Conservation (phyloP, 2,797 vertebrate genomes). For the Choloepus didactylus region DNA sequence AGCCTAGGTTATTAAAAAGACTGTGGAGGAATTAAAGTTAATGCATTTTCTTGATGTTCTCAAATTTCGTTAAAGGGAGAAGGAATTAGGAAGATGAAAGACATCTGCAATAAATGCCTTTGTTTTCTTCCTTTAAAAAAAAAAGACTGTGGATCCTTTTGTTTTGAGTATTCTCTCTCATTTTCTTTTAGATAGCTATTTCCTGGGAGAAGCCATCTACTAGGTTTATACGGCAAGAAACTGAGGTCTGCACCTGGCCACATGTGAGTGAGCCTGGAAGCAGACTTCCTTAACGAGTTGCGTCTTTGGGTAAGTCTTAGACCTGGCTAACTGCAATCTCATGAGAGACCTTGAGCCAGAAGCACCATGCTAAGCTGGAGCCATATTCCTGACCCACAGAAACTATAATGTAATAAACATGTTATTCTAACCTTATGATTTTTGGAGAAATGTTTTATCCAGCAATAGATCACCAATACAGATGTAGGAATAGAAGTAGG, state of each 20-base stretch:
- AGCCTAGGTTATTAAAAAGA: neutral
- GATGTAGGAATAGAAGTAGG: neutral
- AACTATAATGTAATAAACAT: neutral
- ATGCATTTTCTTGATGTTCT: no score
- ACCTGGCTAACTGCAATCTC: neutral
- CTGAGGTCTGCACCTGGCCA: neutral
- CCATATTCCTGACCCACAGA: neutral
- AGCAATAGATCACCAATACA: neutral
- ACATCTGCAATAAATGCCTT: no score
- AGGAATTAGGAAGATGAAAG: no score
- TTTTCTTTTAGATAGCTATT: neutral
- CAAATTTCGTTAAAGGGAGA: no score
- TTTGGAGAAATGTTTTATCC: neutral
- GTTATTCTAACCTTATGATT: neutral
- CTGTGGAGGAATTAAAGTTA: no score
- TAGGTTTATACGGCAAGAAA: neutral
- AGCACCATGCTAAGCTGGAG: neutral
- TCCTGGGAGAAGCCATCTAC: neutral
- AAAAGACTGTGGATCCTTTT: neutral
- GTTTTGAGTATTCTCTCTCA: neutral
- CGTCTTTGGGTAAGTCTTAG: neutral
- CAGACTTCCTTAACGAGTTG: neutral
- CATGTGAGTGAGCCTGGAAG: neutral
- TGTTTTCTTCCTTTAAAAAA: no score
- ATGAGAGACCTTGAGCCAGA: neutral